Evolutionary conservation across 30 jellyfish, hydroid and myxozoan species (phyloP).

Genomic region (Aurelia sp.): DNA sequence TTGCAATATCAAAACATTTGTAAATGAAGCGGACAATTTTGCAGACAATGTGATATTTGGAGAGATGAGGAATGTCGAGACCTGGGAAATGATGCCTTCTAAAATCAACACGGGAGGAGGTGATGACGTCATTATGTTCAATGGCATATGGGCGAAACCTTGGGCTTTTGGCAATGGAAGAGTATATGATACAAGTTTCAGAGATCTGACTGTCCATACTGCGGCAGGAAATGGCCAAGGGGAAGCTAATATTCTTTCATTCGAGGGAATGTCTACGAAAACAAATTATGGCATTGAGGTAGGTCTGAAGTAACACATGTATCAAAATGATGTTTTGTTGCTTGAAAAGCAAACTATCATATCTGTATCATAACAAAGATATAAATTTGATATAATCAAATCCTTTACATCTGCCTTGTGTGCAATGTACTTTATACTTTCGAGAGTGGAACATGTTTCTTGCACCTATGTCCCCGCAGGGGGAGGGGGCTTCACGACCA

Average conservation of each 20-base stretch:
- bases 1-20: constrained; percentile 4
- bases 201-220: neutral
- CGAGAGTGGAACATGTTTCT: too few species aligned
- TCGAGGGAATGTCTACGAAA: constrained; percentile 36
- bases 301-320: neutral
- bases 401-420: too few species aligned
- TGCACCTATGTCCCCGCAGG: too few species aligned
- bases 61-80: constrained; percentile 31
- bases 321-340: too few species aligned
- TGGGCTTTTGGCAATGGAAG: constrained; percentile 8
- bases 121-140: constrained; percentile 35
- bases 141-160: constrained; percentile 32
- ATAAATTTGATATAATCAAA: too few species aligned
- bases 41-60: constrained; percentile 16
- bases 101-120: constrained; percentile 38
- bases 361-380: too few species aligned
- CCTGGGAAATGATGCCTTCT: neutral
- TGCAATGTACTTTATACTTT: too few species aligned
- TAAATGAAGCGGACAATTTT: neutral
- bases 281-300: neutral
- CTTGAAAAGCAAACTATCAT: too few species aligned
- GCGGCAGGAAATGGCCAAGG: neutral
- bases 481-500: too few species aligned
- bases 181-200: neutral
- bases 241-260: constrained; percentile 23